Conservation (phyloP, 2,113 vertebrate genomes). For the Scytalopus superciliaris region DNA sequence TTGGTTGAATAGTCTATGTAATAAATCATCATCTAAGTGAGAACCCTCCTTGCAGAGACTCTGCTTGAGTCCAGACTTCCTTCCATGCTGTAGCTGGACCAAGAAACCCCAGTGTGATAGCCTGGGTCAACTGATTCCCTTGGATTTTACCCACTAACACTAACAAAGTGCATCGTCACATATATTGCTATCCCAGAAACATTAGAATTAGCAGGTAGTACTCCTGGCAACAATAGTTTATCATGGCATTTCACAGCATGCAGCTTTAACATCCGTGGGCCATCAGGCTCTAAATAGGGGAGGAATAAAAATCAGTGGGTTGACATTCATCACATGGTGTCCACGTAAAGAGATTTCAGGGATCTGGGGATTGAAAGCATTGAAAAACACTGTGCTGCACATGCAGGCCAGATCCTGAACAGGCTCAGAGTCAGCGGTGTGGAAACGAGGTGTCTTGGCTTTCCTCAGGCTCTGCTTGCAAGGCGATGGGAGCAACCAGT, state of each 20-base stretch:
- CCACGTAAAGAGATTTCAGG: background rate
- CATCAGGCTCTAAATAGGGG: background rate
- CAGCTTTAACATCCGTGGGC: background rate
- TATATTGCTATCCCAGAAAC: background rate
- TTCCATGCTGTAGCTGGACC: background rate
- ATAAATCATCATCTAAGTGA: background rate
- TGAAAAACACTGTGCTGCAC: background rate
- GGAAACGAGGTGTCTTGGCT: background rate
- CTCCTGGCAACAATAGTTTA: background rate
- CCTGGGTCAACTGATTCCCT: background rate
- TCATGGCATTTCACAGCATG: background rate
- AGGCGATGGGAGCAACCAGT: background rate
- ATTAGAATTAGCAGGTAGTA: background rate
- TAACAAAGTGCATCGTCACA: background rate
- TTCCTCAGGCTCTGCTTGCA: background rate
- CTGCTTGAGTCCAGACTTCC: background rate
- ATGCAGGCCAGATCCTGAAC: slow-evolving; percentile 22
- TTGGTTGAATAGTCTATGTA: background rate
- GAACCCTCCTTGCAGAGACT: background rate
- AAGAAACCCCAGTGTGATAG: background rate
- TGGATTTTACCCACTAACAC: background rate
- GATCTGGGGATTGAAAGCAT: background rate
- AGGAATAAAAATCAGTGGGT: background rate
- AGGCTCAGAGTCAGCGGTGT: background rate
- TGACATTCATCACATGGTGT: background rate